Conservation (phyloP, 2,113 vertebrate genomes). For the Siniperca knerii region DNA sequence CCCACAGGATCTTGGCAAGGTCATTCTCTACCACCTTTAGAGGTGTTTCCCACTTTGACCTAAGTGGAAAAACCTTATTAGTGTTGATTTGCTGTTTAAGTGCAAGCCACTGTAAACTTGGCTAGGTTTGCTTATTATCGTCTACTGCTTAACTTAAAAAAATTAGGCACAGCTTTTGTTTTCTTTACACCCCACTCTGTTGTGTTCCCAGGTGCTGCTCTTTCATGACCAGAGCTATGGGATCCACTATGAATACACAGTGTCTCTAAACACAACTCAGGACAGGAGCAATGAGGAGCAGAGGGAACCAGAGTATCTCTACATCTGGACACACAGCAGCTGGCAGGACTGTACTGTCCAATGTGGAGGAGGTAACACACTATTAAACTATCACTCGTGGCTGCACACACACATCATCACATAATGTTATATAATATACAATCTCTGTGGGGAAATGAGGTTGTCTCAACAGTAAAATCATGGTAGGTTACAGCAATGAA, state of each 20-base stretch:
- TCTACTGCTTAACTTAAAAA: background rate
- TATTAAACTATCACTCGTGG: background rate
- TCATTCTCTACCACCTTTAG: too few relatives aligned
- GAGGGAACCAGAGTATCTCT: constrained; percentile 88
- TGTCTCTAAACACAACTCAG: constrained; percentile 90
- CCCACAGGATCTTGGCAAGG: too few relatives aligned
- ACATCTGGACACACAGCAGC: constrained; percentile 96
- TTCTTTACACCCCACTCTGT: background rate
- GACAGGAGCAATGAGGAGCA: constrained; percentile 83
- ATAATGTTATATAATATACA: background rate
- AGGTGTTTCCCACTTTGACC: too few relatives aligned
- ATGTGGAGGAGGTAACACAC: constrained; percentile 93
- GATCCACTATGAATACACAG: constrained; percentile 97
- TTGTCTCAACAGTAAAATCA: background rate
- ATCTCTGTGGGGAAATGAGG: background rate
- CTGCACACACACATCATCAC: background rate
- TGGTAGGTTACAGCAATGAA: background rate
- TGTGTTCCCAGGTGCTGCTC: constrained; percentile 88
- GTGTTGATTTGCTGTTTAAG: background rate
- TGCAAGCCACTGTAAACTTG: background rate
- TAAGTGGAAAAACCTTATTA: too few relatives aligned
- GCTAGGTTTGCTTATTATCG: background rate
- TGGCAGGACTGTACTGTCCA: constrained; percentile 95
- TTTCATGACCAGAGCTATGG: constrained; percentile 97
- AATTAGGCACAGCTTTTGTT: background rate